phyloP scores from a whole-genome alignment of 2,797 vertebrate species.

The Sarcoramphus papa region DNA sequence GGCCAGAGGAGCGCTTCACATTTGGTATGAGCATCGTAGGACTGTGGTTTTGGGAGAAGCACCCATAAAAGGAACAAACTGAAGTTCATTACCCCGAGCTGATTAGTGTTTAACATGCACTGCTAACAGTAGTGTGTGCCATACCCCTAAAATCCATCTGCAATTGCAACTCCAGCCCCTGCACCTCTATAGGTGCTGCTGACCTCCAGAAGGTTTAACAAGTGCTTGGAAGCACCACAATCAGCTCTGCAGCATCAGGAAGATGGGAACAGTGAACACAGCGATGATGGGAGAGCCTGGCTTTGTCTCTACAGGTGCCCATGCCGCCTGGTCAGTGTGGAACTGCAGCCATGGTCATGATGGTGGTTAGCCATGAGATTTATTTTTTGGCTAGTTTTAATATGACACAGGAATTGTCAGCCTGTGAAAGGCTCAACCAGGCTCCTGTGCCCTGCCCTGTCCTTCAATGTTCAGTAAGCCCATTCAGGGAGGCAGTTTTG shows the following conservation, averaged over 20 bases:
- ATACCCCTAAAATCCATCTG: neutral
- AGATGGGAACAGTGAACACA: neutral
- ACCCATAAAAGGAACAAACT: slow-evolving; percentile 4
- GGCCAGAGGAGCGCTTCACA: neutral
- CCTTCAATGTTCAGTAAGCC: neutral
- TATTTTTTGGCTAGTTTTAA: neutral
- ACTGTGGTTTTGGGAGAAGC: neutral
- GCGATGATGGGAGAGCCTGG: neutral
- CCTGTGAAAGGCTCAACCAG: neutral
- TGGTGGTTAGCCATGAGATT: rapidly evolving
- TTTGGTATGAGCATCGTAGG: neutral
- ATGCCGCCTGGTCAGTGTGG: neutral
- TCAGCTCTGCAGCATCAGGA: neutral
- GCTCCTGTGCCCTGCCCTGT: neutral
- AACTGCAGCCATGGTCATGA: neutral
- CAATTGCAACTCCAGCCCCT: neutral
- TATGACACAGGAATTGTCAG: neutral
- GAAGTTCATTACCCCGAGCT: neutral
- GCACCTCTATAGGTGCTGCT: neutral
- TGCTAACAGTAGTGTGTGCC: neutral
- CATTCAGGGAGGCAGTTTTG: neutral
- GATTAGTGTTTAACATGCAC: rapidly evolving
- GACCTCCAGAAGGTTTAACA: neutral
- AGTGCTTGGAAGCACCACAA: neutral
- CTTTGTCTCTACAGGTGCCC: neutral